These are phyloP conservation scores for Neoarius graeffei DNA, from an alignment of 2,113 vertebrate species.

Conservation along the genomic window DNA sequence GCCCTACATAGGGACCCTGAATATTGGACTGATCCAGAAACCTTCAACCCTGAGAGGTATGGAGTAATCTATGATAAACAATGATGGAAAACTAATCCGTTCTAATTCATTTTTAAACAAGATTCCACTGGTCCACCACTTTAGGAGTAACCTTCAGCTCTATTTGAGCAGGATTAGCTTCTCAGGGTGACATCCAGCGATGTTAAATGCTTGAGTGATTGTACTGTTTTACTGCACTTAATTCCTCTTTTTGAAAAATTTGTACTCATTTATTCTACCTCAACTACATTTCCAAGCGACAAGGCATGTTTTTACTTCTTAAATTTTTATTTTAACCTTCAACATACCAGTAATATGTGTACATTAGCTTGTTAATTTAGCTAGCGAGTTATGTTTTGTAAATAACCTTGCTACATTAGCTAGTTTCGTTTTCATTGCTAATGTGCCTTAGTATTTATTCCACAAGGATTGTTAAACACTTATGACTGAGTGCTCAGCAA, in stretches of 20 bases:
- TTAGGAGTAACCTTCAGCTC: not conserved
- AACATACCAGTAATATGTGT: too few relatives aligned
- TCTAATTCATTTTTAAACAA: not conserved
- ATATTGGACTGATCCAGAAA: slow-evolving; percentile 50
- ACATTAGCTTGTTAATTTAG: too few relatives aligned
- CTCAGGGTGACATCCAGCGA: not conserved
- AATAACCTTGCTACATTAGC: too few relatives aligned
- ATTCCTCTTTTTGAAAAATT: too few relatives aligned
- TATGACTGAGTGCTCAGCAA: not conserved
- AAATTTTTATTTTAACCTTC: too few relatives aligned
- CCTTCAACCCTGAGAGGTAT: slow-evolving; percentile 54
- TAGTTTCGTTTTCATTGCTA: too few relatives aligned
- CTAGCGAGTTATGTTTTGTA: too few relatives aligned
- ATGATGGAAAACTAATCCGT: not conserved
- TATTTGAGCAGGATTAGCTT: not conserved
- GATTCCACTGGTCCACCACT: not conserved
- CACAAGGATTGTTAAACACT: not conserved
- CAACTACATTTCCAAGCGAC: too few relatives aligned
- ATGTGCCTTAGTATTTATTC: too few relatives aligned
- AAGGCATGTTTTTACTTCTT: too few relatives aligned
- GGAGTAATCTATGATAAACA: not conserved
- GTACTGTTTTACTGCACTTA: not conserved
- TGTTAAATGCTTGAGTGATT: not conserved
- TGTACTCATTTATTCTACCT: too few relatives aligned
- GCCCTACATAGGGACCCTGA: slow-evolving; percentile 67